These are phyloP conservation scores for Brachionus angularis DNA, from an alignment of 1,140 invertebrate genomes.

Conservation along the genomic window DNA sequence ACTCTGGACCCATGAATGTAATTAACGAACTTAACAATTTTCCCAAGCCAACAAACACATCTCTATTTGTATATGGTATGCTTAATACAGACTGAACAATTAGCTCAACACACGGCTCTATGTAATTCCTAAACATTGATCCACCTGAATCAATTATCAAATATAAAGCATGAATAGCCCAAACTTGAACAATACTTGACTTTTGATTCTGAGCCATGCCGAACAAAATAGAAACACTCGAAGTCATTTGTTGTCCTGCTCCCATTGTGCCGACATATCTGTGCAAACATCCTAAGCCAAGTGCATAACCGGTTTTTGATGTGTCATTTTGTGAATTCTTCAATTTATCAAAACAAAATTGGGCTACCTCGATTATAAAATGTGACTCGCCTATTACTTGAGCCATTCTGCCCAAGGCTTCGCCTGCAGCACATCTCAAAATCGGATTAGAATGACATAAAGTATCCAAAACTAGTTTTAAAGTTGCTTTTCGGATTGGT, in stretches of 20 bases:
- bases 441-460: constrained; percentile 78
- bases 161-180: constrained; percentile 89
- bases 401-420: constrained; percentile 80
- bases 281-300: constrained; percentile 85
- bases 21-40: constrained; percentile 87
- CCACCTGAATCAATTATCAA: constrained; percentile 94
- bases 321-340: constrained; percentile 81
- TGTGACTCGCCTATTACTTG: constrained; percentile 67
- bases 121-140: constrained; percentile 94
- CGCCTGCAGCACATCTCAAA: constrained; percentile 77
- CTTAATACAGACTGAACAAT: constrained; percentile 80
- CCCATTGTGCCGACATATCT: constrained; percentile 82
- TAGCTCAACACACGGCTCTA: constrained; percentile 84
- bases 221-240: constrained; percentile 84
- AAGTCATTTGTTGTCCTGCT: constrained; percentile 83
- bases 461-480: constrained; percentile 70
- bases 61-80: constrained; percentile 80
- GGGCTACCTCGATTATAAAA: constrained; percentile 83
- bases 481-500: constrained; percentile 79
- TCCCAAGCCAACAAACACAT: constrained; percentile 89
- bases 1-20: constrained; percentile 93
- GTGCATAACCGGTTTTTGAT: constrained; percentile 80
- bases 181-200: constrained; percentile 84
- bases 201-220: constrained; percentile 87
- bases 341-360: constrained; percentile 80